Evolutionary conservation across 2,888 invertebrate species (phyloP), one percentile per base, ranked within the genome.

Genomic region (Stenoptilia bipunctidactyla): DNA sequence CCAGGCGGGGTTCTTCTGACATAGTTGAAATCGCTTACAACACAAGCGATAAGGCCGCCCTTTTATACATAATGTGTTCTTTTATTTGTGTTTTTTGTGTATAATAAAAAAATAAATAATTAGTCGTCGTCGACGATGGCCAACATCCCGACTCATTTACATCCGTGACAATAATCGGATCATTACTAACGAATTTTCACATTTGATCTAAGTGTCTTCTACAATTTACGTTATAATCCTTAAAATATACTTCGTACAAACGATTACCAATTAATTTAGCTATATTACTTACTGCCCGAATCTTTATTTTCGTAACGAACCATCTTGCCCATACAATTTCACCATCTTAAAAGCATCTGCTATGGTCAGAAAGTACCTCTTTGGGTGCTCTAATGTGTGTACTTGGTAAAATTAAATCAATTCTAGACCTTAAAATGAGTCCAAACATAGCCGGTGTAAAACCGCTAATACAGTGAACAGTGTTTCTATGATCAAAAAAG

Each of bases 321-420:
- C 33, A 33, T 33, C 33, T 33, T 6, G 33, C 33, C 33, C 33
- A 33, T 33, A 33, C 33, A 33, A 10, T 33, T 33, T 4, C 33
- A 33, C 33, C 33, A 6, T 6, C n/a, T 33, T 33, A 4, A 33
- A 33, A 33, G 10, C 33, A 13, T 13, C 33, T 33, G n/a, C 13
- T 10, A 33, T 13, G 33, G 4, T 33, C 13, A 12, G 13, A 27
- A 8, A 27, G 33, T 33, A 13, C n/a, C 13, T 33, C 5, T 13
- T 33, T 4, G 5, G 13, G 12, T 12, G n/a, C 13, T 4, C 13
- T 10, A 4, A 4, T 10, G 13, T 33, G 12, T 33, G 3, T 33
- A 33, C 3, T 10, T 33, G 33, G 33, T 10, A 33, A 10, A 33
- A 33, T 33, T 33, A 33, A 33, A 33, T 33, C 33, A 12, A 33